Base-by-base conservation (phyloP, 2,113 vertebrate genomes). In the Eubucco bourcierii region DNA sequence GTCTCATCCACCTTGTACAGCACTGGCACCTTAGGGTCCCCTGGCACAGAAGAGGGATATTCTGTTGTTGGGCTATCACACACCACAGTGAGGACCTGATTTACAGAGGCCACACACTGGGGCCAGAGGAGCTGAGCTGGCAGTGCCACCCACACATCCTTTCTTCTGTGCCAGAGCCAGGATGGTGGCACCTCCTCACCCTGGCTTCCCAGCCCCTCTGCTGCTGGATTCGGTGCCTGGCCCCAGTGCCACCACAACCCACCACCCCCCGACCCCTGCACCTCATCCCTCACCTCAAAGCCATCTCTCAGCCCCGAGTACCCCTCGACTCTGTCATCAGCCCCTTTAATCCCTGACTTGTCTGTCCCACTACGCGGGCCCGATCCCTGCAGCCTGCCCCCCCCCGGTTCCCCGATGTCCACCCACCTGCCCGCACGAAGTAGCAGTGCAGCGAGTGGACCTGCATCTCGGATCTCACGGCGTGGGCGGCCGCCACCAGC, bases 401-500 rank as follows among this genome's bases (percentile, higher is more conserved):
- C 61, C 34, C 37, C 31, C 46, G 44, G 29, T 24, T 14, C 17
- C 64, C 29, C 65, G 29, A 13, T 15, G 52, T 24, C 50, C 12
- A 23, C 47, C 55, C 83, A 92, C 93, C 95, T 90, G 83, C 14
- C 24, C 89, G 97, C 25, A 99, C 98, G 83, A 99, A 99, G 97
- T 99, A 99, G 97, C 99, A 99, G 92, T 99, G 99, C 64, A 99
- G 95, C 4, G 99, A 99, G 75, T 99, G 99, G 10, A 97, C 98
- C 1, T 97, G 97, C 34, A 98, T 52, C 16, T 98, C 96, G 14
- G 98, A 98, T 37, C 84, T 91, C 72, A 99, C 98, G 68, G 99
- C 98, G 61, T 97, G 98, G 39, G 98, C 98, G 6, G 99, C 99
- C 25, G 99, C 99, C 68, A 99, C 98, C 60, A 99, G 96, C 8